A percentile compares a stretch with the other conserved stretches of the same genome.
These are phyloP conservation scores for Rhinolophus ferrumequinum DNA, from an alignment of 2,113 vertebrate genomes.

Conservation along the genomic window DNA sequence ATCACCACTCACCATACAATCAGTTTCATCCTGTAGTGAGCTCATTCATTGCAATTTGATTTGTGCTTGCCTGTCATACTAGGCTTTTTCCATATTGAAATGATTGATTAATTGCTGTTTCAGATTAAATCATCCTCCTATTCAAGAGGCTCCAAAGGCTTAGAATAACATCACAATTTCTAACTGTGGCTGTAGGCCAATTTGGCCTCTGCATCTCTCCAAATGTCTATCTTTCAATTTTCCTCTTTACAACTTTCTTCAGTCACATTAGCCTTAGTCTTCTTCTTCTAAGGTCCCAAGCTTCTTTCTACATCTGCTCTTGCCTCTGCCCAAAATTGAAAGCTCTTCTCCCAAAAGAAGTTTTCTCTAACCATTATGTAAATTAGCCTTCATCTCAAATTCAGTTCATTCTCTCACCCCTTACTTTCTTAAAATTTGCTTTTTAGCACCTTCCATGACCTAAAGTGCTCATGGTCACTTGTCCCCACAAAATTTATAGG, in stretches of 20 bases:
- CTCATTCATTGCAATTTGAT: not conserved
- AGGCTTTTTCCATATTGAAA: not conserved
- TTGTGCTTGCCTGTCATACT: not conserved
- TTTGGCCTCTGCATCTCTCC: not conserved
- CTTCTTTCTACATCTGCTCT: not conserved
- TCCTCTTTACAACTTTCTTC: not conserved
- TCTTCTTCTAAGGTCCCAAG: not conserved
- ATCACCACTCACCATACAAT: not conserved
- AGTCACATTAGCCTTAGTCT: not conserved
- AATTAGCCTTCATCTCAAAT: not conserved
- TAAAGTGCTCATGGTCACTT: not conserved
- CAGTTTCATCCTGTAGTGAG: not conserved
- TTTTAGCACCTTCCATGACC: not conserved
- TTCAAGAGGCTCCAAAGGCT: not conserved
- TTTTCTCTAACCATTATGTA: not conserved
- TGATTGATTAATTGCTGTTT: not conserved
- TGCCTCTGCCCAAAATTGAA: not conserved
- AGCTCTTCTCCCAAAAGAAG: not conserved
- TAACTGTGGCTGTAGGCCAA: not conserved
- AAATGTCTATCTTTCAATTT: not conserved
- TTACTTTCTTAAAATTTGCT: not conserved
- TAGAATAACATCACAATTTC: not conserved
- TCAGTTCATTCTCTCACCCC: not conserved
- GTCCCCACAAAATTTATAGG: not conserved
- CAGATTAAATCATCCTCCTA: not conserved